Evolutionary conservation across 1,140 invertebrate species (phyloP), one percentile per base, ranked within the genome.

Genomic region (Aplysia californica): DNA sequence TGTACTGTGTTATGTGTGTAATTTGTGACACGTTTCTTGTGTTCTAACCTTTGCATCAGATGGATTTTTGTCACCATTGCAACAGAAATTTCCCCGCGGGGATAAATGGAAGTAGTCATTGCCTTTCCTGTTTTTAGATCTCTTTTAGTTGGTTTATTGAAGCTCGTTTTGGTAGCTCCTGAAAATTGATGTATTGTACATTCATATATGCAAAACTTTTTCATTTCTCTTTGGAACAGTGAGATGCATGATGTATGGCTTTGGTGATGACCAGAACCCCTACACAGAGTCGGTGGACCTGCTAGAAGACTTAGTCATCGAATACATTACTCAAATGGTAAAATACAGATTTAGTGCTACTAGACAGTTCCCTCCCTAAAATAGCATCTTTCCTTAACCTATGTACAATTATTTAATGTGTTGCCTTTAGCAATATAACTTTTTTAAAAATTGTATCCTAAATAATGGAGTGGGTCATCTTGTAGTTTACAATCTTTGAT

Each of bases 241-340:
- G 56, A 92, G 97, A 44, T 98, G 97, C 85, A 99, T 99, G 98
- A 99, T 99, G 96, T 99, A 98, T 90, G 98, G 98, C 0, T 99
- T 99, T 92, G 98, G 98, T n/a, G 98, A 99, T 91, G 97, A 99
- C 90, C 95, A 97, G 88, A 99, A 99, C 92, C 98, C 98, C 0
- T 99, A 98, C 85, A 99, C 98, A 33, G 98, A 99, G 91, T 98
- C 97, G 88, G 97, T 99, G 0, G 98, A 99, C 87, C 92, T 99
- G 55, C 91, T 99, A 20, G 98, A 99, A 91, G 97, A 99, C 91
- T 90, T 99, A 35, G 98, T 99, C 0, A 97, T 99, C 80, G 97
- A 99, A 91, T 99, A 97, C 90, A 97, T 99, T 31, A 96, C 95
- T 3, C 96, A 99, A 92, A 97, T 96, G 91, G 95, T 96, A 92